Base-by-base conservation (phyloP, 2,797 vertebrate genomes). In the Podargus strigoides region DNA sequence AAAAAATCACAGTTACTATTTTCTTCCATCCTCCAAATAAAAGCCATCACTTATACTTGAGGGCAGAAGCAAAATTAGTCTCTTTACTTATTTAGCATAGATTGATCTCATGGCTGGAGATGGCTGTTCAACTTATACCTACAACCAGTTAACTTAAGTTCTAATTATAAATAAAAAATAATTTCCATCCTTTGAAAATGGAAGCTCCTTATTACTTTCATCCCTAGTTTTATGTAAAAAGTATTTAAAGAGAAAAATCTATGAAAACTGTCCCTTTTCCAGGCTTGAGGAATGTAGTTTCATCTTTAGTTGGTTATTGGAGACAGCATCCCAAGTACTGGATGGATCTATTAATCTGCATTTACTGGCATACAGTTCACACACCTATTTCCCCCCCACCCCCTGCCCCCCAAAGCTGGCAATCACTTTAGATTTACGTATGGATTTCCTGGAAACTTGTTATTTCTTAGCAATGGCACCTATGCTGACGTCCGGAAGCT, bases 381-480 rank as follows among this genome's bases (percentile, higher is more conserved):
- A 18, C 30, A 10, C 34, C n/a, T n/a, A n/a, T 47, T 36, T 36
- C 7, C 30, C 30, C 17, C 28, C 28, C 28, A 53, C 52, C 52
- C 52, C 28, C 42, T n/a, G n/a, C n/a, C n/a, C n/a, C 10, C 24
- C 36, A 23, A 20, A 56, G 24, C 69, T 93, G 90, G 85, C 95
- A 92, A 6, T 46, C 78, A 22, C 53, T 83, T 64, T 1, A 81
- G 62, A 75, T 91, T 89, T 84, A 62, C 1, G 0, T 63, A 17
- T 10, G 68, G 60, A 66, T 85, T 95, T 95, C 94, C 92, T 90
- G 86, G 93, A 95, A 96, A 68, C 83, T 84, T 86, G 64, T 67
- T 85, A 82, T 80, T 93, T 94, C 93, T 91, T 91, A 88, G 87
- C 75, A 80, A 20, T 89, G 81, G 80, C 89, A 91, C 92, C 92